A percentile compares a stretch with the other conserved stretches of the same genome.
phyloP scores from a whole-genome alignment of 1,140 invertebrate genomes.

The Cydia strobilella region DNA sequence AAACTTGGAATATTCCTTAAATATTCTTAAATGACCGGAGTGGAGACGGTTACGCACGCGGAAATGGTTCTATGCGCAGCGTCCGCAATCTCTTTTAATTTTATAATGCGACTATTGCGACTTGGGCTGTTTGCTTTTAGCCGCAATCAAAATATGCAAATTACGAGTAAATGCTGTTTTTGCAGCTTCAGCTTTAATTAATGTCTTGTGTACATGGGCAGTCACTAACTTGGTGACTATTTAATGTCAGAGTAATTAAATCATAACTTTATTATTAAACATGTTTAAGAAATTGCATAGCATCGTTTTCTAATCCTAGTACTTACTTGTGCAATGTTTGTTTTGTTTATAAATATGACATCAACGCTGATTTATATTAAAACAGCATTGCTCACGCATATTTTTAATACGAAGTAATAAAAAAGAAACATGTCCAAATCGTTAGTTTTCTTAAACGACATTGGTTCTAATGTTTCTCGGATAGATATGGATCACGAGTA shows the following conservation, averaged over 20 bases:
- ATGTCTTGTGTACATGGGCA: neutral
- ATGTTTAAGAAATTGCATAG: neutral
- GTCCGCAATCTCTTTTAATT: constrained; percentile 56
- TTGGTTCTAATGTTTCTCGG: constrained; percentile 47
- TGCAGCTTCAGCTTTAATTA: constrained; percentile 4
- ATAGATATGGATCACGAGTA: constrained; percentile 54
- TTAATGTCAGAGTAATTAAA: constrained; percentile 17
- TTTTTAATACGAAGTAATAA: constrained; percentile 10
- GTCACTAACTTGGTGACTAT: constrained; percentile 8
- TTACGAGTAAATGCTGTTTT: constrained; percentile 56
- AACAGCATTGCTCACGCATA: neutral
- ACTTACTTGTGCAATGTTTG: neutral
- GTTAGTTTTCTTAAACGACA: constrained; percentile 43
- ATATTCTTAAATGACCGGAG: constrained; percentile 10
- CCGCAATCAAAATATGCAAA: constrained; percentile 68
- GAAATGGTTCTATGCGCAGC: constrained; percentile 47
- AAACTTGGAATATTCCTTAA: constrained; percentile 10
- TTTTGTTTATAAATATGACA: constrained; percentile 9
- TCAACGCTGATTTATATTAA: neutral
- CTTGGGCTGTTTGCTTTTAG: constrained; percentile 60
- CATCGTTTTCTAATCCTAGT: neutral
- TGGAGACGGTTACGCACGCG: constrained; percentile 11
- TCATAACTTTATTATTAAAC: constrained; percentile 12
- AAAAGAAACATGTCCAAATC: neutral
- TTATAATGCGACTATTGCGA: constrained; percentile 52